Evolutionary conservation across 2,888 invertebrate genomes (phyloP), one percentile per base, ranked within the genome.

Genomic region (Caenorhabditis japonica): DNA sequence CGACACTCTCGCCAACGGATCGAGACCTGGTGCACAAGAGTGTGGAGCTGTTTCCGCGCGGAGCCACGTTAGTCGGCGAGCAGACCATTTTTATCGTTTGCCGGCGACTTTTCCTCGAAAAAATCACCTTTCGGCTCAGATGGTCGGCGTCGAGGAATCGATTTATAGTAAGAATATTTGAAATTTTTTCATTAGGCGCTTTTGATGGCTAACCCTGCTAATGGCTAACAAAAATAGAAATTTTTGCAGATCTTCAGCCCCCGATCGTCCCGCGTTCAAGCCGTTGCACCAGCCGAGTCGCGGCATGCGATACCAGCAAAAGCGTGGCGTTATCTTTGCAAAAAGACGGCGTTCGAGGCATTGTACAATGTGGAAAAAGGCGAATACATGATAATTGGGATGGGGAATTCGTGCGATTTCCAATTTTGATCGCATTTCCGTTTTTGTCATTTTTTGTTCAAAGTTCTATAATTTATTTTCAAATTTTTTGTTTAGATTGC

Each of bases 361-460:
- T 15, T 43, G 4, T 43, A 23, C 23, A 15, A 43, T 12, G 3
- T 2, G 15, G 13, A 21, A 4, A 10, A 21, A 2, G 23, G 12
- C 12, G 43, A 3, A 7, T 23, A 43, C 23, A 23, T 4, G 4
- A 43, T 43, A 10, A 23, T 23, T 3, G 43, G 43, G 13, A 43
- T 43, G 43, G 43, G 13, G 12, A 43, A 43, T 12, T 43, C 43
- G 21, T 43, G 43, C 23, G 43, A 43, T 23, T 43, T 43, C 43
- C 21, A 23, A 21, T 43, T 43, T 23, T 23, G 12, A 1, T 23
- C 13, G 2, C 23, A 15, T 23, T 23, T 13, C 4, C 2, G 15
- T 19, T 17, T 23, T 15, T 23, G 12, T 21, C 4, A 3, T 43
- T 23, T 43, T 43, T 23, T 23, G 43, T 43, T 43, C 21, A 13